These are phyloP conservation scores for Ceryle rudis DNA, from an alignment of 2,797 vertebrate species.

Conservation along the genomic window DNA sequence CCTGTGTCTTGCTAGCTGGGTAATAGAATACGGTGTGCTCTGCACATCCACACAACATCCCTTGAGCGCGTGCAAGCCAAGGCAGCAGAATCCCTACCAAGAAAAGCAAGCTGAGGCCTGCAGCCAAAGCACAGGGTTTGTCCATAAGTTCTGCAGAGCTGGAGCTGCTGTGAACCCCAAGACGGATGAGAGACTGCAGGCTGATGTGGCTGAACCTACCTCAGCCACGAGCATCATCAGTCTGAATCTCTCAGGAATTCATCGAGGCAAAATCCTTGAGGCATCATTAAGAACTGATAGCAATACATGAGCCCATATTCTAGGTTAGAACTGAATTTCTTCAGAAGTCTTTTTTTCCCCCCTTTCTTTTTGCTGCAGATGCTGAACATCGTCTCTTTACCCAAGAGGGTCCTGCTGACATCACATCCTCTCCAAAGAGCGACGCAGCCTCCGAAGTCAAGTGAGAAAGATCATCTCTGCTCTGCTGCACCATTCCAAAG, in stretches of 20 bases:
- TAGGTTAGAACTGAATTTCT: not conserved
- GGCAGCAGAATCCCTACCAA: not conserved
- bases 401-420: constrained; percentile 33
- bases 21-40: rapidly evolving
- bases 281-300: rapidly evolving
- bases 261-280: not conserved
- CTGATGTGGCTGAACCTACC: rapidly evolving
- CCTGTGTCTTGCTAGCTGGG: not conserved
- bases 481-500: not conserved
- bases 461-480: not conserved
- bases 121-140: rapidly evolving
- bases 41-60: rapidly evolving
- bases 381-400: not conserved
- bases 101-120: not conserved
- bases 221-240: rapidly evolving
- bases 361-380: not conserved
- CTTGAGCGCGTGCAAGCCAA: rapidly evolving
- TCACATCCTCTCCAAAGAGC: constrained; percentile 51
- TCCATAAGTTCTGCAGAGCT: not conserved
- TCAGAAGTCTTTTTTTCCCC: not conserved
- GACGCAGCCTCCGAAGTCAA: not conserved
- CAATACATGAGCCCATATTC: rapidly evolving
- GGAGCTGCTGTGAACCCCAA: not conserved
- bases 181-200: rapidly evolving
- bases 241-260: not conserved